Evolutionary conservation across 2,113 vertebrate genomes (phyloP), one percentile per base, ranked within the genome.

Genomic region (Pholis gunnellus): DNA sequence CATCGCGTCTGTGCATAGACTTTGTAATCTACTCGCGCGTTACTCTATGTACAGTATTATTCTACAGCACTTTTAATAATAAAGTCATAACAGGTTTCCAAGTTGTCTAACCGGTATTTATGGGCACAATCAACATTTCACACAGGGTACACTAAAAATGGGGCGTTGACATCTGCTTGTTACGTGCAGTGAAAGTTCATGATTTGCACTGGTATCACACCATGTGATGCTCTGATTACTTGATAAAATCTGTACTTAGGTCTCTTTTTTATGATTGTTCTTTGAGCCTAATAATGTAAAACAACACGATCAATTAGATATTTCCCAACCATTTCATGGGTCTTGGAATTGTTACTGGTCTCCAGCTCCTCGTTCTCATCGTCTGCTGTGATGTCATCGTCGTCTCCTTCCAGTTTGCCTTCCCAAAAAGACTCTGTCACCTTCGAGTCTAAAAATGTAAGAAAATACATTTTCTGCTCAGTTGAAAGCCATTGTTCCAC

Each of bases 351-450:
- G 38, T 72, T 36, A 17, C 22, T 75, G 17, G 68, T 59, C 42
- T 89, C 75, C 5, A 50, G n/a, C 31, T 71, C 42, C 10, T 85
- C 40, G 1, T 22, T 56, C 1, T 79, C 6, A 0, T 79, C 76
- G 40, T 75, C 75, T 27, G 48, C 71, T 42, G 60, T 46, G 9
- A 78, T 9, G 5, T 67, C 14, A 2, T 60, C 64, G 0, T 50
- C 11, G 0, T 71, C 67, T 2, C 38, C 64, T 27, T 76, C 66
- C 48, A 15, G 31, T 9, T 60, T 44, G 0, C 11, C 66, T 54
- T 95, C 93, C 94, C 94, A 95, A 11, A 50, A 66, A 69, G 93
- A 95, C 18, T 87, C 60, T 6, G 22, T 40, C 67, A 66, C 61
- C 4, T 54, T 63, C n/a, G 75, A 70, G 8, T 44, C 89, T 85